phyloP scores from a whole-genome alignment of 2,113 vertebrate genomes.

The Corydoras maculifer region DNA sequence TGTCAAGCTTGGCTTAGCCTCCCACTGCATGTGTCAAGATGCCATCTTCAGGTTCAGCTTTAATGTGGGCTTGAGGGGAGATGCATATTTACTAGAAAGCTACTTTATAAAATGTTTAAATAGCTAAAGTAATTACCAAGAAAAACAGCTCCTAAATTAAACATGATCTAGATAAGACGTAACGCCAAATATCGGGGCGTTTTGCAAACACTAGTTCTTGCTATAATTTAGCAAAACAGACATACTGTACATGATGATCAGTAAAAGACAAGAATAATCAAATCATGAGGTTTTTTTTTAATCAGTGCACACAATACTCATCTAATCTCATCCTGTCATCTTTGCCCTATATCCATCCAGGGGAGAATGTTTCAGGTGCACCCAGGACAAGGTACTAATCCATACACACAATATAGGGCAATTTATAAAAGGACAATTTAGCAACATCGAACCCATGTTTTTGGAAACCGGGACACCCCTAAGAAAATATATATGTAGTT shows the following conservation, averaged over 20 bases:
- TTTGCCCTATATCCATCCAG: no score
- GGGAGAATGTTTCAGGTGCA: no score
- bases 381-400: no score
- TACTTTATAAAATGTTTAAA: constrained; percentile 9
- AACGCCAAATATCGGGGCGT: background rate
- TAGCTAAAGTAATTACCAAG: constrained; percentile 15
- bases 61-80: background rate
- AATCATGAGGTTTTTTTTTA: background rate
- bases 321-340: no score
- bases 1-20: constrained; percentile 40
- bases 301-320: constrained; percentile 27
- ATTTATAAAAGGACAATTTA: no score
- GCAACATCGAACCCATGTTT: no score
- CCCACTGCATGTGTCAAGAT: constrained; percentile 23
- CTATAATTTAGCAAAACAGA: background rate
- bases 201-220: no score
- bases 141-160: constrained; percentile 22
- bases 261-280: background rate
- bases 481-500: no score
- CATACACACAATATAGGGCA: no score
- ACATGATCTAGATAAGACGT: constrained; percentile 2
- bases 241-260: no score
- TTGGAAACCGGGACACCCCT: no score
- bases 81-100: constrained; percentile 5
- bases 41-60: background rate